Evolutionary conservation across 2,113 vertebrate genomes (phyloP).

Genomic region (Pardalotus punctatus): DNA sequence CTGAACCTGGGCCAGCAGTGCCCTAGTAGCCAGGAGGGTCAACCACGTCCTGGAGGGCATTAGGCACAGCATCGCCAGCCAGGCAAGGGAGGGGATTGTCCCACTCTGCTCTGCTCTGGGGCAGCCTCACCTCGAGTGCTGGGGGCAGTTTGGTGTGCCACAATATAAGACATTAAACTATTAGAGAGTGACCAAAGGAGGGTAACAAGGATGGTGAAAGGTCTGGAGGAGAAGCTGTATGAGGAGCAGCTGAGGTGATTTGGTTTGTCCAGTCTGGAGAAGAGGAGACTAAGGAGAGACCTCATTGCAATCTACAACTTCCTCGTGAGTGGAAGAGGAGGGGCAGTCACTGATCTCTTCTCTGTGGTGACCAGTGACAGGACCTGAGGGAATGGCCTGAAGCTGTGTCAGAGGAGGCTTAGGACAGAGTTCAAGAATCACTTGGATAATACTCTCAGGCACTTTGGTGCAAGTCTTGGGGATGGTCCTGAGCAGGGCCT

Average conservation of each 20-base stretch:
- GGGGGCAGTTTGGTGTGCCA: neutral
- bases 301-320: neutral
- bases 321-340: neutral
- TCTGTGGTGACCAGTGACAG: neutral
- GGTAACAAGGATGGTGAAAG: neutral
- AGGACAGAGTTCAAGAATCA: neutral
- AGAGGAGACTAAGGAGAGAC: neutral
- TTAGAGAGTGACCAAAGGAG: neutral
- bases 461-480: neutral
- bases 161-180: neutral
- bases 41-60: rapidly evolving
- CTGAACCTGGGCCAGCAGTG: neutral
- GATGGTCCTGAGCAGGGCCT: neutral
- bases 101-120: rapidly evolving
- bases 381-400: no score
- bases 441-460: neutral
- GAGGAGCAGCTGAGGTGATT: neutral
- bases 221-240: rapidly evolving
- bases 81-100: neutral
- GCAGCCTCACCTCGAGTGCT: rapidly evolving
- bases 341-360: rapidly evolving
- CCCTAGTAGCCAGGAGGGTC: neutral
- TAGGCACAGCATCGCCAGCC: rapidly evolving
- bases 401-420: neutral
- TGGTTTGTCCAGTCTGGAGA: neutral